Evolutionary conservation across 2,888 invertebrate species (phyloP), one percentile per base, ranked within the genome.

Genomic region (Protonemura montana): DNA sequence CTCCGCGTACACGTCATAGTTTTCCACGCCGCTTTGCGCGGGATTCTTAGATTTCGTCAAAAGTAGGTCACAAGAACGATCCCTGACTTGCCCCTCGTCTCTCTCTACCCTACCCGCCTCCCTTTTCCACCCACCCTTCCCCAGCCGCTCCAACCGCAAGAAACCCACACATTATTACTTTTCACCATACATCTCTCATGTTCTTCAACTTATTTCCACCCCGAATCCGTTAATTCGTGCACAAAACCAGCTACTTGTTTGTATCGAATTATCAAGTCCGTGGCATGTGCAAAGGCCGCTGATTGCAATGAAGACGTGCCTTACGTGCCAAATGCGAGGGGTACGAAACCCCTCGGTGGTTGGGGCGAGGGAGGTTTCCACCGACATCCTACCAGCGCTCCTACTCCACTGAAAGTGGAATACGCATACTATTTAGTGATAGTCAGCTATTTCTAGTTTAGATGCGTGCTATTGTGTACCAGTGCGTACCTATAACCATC

Each of bases 391-490:
- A 21, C 59, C 21, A n/a, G n/a, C 59, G 13, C 59, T 59, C 13
- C 59, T 59, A 59, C 59, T 59, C 21, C 59, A 59, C 16, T 10
- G 59, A 59, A 59, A 59, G 59, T 78, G 78, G 27, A 26, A 78
- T 26, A 78, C 16, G 13, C 78, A 28, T 27, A 25, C 78, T 28
- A 59, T 59, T 28, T 78, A 26, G 78, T 78, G 78, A 27, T 27
- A 26, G 28, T 78, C 27, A 27, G 27, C 78, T 78, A 78, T 26
- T 78, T 78, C 27, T 27, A 78, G 59, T 78, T 27, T 27, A 27
- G 0, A 28, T 78, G 78, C 78, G 78, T 78, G 28, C 78, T 27
- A 78, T 5, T 78, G 78, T 27, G 78, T 78, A 78, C 78, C 78
- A 28, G 16, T 78, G 78, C 78, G 78, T 78, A 28, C 28, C 27